Base-by-base conservation (phyloP, 2,888 invertebrate species). In the Coremacera marginata region DNA sequence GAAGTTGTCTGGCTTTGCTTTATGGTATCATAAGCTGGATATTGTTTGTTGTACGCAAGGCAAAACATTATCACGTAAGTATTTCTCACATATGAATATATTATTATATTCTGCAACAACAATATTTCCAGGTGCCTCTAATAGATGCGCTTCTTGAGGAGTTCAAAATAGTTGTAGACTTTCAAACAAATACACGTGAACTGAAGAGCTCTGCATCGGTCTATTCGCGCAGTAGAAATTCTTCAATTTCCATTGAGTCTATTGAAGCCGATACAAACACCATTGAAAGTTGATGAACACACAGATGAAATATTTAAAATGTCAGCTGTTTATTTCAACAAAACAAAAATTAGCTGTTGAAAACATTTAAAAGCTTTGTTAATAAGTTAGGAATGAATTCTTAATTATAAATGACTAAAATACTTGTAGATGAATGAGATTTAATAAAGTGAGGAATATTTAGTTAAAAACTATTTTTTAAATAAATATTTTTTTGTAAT, bases 101-200 rank as follows among this genome's bases (percentile, higher is more conserved):
- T 3, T n/a, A 37, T 37, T 7, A 8, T 8, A 1, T 8, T 37
- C 5, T 5, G 1, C 7, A 4, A 37, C 7, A 37, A 8, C 8
- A 37, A 37, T 22, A 79, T 76, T 55, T 68, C 88, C 89, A 94
- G 92, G 90, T 93, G 8, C 88, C 94, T 0, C 93, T 95, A 81
- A 91, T 89, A 83, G 91, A 93, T 63, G 94, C 94, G 81, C 86
- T 95, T 9, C 89, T 90, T 75, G 93, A 92, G n/a, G 95, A 96
- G 87, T 83, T 95, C 55, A 92, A 91, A 82, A 95, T 95, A 85
- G 92, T 95, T 49, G 85, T 94, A 0, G 92, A 93, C 84, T 95
- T 94, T 83, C 92, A 92, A 76, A 93, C 93, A 37, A 92, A 93
- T 65, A 91, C 92, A 0, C 95, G 95, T 83, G 93, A 93, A 1